These are phyloP conservation scores for Lacanobia wlatinum DNA, from an alignment of 2,888 invertebrate species.

Conservation along the genomic window DNA sequence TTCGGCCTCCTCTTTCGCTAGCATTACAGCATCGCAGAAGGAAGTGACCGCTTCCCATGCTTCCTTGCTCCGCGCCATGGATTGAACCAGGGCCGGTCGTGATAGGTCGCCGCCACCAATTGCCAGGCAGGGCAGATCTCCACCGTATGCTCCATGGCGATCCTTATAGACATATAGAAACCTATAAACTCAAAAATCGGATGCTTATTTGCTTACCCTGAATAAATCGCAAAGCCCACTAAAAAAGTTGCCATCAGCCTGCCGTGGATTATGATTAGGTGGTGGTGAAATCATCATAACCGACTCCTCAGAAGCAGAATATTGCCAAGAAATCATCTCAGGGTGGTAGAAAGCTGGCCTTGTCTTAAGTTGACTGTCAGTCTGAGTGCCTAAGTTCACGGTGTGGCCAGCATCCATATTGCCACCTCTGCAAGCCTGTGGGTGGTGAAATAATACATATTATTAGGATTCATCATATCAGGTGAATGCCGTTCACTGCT, in stretches of 20 bases:
- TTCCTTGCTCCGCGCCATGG: too few species aligned
- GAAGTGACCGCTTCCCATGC: too few species aligned
- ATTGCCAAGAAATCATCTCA: not conserved
- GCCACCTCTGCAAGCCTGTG: slow-evolving; percentile 35
- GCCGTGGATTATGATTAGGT: not conserved
- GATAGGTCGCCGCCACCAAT: too few species aligned
- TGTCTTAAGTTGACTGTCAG: not conserved
- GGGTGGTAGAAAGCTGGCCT: not conserved
- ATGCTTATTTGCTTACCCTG: slow-evolving; percentile 18
- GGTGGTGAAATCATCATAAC: not conserved
- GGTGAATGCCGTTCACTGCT: too few species aligned
- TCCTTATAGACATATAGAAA: too few species aligned
- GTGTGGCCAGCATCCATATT: slow-evolving; percentile 32
- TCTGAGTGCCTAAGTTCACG: slow-evolving; percentile 1
- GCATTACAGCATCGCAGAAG: too few species aligned
- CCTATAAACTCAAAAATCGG: not conserved
- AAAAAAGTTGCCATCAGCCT: not conserved
- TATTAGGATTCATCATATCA: too few species aligned
- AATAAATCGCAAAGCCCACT: not conserved
- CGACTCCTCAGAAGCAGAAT: not conserved
- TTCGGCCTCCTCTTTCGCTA: too few species aligned
- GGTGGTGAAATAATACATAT: not conserved
- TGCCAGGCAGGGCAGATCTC: too few species aligned
- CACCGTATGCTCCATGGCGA: too few species aligned
- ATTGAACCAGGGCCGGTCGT: too few species aligned